Evolutionary conservation across 2,797 vertebrate genomes (phyloP).

Genomic region (Lutjanus argentimaculatus): DNA sequence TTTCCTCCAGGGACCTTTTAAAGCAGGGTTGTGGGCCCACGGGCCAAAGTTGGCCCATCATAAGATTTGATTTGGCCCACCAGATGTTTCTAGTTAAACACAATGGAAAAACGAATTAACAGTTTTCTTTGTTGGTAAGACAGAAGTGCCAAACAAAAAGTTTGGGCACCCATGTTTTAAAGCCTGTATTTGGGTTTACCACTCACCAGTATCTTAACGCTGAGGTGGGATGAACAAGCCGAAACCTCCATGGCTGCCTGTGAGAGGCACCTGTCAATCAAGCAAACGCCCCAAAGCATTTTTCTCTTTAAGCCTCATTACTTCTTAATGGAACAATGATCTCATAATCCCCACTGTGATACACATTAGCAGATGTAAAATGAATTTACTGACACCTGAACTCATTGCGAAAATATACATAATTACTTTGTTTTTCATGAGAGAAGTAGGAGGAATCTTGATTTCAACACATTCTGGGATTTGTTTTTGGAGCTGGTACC

Average conservation of each 20-base stretch:
- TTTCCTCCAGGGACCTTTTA: neutral
- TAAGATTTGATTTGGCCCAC: no score
- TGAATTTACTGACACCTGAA: conserved; percentile 22
- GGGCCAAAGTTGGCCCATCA: no score
- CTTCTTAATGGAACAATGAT: conserved; percentile 27
- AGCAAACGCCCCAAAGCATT: conserved; percentile 19
- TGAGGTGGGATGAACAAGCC: neutral
- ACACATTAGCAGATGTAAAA: conserved; percentile 12
- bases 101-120: no score
- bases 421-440: conserved; percentile 11
- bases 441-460: neutral
- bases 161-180: neutral
- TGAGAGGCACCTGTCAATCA: conserved; percentile 32
- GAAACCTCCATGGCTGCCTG: neutral
- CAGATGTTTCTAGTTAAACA: no score
- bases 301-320: conserved; percentile 38
- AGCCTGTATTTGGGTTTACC: neutral
- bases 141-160: no score
- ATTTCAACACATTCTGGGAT: conserved; percentile 9
- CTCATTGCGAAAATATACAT: neutral
- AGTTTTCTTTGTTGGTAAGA: no score
- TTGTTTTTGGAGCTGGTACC: neutral
- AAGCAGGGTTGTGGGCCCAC: neutral
- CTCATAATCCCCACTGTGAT: conserved; percentile 27
- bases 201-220: neutral